Evolutionary conservation across 2,888 invertebrate genomes (phyloP).

Genomic region (Eurytoma californica): DNA sequence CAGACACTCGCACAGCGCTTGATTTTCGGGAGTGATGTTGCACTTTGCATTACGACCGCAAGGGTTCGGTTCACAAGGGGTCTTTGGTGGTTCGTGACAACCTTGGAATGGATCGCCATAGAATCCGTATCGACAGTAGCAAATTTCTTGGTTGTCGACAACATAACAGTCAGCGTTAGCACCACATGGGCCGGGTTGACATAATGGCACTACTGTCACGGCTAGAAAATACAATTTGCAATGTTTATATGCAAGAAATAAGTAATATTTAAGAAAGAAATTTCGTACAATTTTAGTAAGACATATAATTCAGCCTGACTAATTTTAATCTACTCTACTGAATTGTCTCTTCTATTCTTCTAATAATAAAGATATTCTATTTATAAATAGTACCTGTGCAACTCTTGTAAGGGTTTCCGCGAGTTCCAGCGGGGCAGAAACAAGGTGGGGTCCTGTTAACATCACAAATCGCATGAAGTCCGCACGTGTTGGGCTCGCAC

Average conservation of each 20-base stretch:
- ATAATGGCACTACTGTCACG: constrained; percentile 81
- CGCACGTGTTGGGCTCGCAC: constrained; percentile 90
- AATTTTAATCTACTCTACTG: not conserved
- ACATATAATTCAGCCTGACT: no score
- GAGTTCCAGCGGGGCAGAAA: constrained; percentile 88
- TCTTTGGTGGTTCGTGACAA: constrained; percentile 82
- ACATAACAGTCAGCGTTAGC: constrained; percentile 90
- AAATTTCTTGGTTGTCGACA: constrained; percentile 87
- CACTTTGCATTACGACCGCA: constrained; percentile 89
- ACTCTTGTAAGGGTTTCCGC: constrained; percentile 89
- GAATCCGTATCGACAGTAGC: constrained; percentile 86
- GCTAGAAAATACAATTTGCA: constrained; percentile 76
- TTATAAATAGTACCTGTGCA: constrained; percentile 78
- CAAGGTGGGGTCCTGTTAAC: constrained; percentile 87
- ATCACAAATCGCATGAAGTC: constrained; percentile 86
- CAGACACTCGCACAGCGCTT: constrained; percentile 84
- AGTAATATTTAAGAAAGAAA: no score
- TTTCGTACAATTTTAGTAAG: no score
- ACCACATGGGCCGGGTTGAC: constrained; percentile 90
- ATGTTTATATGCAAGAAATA: not conserved
- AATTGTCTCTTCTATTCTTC: no score
- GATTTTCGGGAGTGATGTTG: constrained; percentile 81
- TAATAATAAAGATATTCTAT: not conserved
- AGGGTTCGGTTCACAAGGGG: constrained; percentile 86
- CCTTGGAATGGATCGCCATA: constrained; percentile 87